These are phyloP conservation scores for Colistium nudipinnis DNA, from an alignment of 2,113 vertebrate species.

Conservation along the genomic window DNA sequence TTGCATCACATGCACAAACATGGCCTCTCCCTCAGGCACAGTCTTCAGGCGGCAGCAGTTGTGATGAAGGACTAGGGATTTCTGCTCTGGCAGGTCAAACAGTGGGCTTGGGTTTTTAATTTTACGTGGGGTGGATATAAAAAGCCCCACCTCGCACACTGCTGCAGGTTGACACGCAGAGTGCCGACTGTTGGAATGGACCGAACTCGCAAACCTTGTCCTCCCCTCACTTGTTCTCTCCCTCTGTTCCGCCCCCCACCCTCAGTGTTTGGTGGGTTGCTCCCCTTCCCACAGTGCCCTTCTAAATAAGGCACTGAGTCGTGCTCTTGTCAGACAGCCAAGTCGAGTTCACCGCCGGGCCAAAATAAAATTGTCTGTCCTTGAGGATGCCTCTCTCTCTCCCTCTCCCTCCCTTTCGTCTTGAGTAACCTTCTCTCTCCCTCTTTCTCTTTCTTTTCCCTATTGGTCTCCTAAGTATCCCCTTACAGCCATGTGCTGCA, in stretches of 20 bases:
- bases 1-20: background rate
- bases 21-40: background rate
- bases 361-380: conserved; percentile 65
- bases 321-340: conserved; percentile 52
- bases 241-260: background rate
- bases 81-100: conserved; percentile 38
- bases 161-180: conserved; percentile 17
- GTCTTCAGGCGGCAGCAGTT: conserved; percentile 29
- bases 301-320: conserved; percentile 46
- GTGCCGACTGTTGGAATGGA: background rate
- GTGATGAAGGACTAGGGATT: conserved; percentile 54
- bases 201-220: background rate
- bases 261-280: conserved; percentile 12
- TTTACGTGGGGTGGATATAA: conserved; percentile 29
- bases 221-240: background rate
- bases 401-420: conserved; percentile 8
- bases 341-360: conserved; percentile 45
- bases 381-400: conserved; percentile 31
- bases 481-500: conserved; percentile 41
- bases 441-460: background rate
- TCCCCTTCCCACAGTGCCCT: too few relatives aligned
- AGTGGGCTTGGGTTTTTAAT: conserved; percentile 10
- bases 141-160: conserved; percentile 3
- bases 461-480: conserved; percentile 49
- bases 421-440: background rate